Evolutionary conservation across 2,113 vertebrate genomes (phyloP).

Genomic region (Prunella himalayana): DNA sequence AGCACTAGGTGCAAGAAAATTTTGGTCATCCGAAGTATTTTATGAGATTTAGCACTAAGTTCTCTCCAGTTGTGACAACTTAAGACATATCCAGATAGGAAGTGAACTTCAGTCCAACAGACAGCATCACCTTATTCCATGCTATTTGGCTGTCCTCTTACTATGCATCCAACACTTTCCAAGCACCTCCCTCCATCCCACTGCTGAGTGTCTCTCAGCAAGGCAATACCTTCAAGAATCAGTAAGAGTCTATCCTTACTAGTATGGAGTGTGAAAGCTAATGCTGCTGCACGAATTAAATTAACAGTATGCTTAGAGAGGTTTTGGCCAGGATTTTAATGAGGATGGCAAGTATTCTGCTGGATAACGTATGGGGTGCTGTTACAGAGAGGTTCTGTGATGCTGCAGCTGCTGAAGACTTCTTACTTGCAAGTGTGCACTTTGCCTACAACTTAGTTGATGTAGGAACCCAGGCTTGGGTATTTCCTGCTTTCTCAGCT

Average conservation of each 20-base stretch:
- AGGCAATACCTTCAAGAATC: not conserved
- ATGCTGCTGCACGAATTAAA: not conserved
- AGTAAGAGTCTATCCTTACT: not conserved
- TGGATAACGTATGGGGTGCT: not conserved
- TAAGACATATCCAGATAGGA: not conserved
- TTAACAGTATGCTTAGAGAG: not conserved
- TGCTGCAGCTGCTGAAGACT: not conserved
- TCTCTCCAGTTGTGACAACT: not conserved
- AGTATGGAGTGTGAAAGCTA: not conserved
- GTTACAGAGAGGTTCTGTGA: not conserved
- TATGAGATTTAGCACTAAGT: not conserved
- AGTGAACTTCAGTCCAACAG: not conserved
- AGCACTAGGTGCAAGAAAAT: not conserved
- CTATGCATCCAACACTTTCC: not conserved
- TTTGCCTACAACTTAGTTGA: not conserved
- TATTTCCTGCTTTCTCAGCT: constrained; percentile 45
- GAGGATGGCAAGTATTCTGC: not conserved
- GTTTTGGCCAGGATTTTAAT: not conserved
- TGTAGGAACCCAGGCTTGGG: not conserved
- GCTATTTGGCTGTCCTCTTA: not conserved
- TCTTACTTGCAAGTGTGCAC: not conserved
- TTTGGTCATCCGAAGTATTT: not conserved
- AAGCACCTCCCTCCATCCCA: not conserved
- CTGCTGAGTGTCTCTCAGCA: not conserved
- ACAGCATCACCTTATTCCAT: not conserved